Conservation (phyloP, 2,113 vertebrate species). For the Phrynosoma blainvillii region DNA sequence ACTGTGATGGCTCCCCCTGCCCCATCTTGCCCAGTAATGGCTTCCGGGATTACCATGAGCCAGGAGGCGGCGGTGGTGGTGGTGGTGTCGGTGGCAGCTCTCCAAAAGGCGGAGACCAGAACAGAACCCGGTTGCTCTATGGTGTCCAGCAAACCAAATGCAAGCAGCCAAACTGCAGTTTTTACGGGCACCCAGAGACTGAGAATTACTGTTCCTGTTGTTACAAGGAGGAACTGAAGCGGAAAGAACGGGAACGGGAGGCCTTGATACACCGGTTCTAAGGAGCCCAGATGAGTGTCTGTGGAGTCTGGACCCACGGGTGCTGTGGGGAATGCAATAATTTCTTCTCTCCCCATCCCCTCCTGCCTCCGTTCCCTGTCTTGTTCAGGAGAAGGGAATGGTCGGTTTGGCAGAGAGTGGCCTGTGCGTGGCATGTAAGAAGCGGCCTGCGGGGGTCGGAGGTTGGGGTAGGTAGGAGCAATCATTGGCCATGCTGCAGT, state of each 20-base stretch:
- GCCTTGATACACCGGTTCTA: slow-evolving; percentile 87
- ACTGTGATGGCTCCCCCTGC: slow-evolving; percentile 45
- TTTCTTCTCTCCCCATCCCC: background rate
- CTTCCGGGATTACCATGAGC: slow-evolving; percentile 76
- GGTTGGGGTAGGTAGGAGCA: no score
- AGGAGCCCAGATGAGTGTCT: slow-evolving; percentile 24
- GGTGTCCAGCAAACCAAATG: slow-evolving; percentile 86
- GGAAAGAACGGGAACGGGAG: slow-evolving; percentile 80
- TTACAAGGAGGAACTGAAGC: slow-evolving; percentile 89
- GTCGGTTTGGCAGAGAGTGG: background rate
- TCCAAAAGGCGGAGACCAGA: slow-evolving; percentile 18
- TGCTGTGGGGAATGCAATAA: slow-evolving; percentile 52
- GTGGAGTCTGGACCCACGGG: background rate
- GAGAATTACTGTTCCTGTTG: slow-evolving; percentile 97
- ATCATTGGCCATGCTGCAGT: no score
- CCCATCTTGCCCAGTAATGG: slow-evolving; percentile 71
- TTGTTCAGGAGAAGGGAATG: background rate
- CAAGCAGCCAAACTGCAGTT: slow-evolving; percentile 90
- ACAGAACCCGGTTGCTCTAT: background rate
- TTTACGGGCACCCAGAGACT: slow-evolving; percentile 93
- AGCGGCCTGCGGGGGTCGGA: no score
- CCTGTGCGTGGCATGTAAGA: no score
- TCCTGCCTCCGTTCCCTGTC: background rate
- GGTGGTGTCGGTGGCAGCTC: background rate
- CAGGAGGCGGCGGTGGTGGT: slow-evolving; percentile 39